These are phyloP conservation scores for Ptychodera flava DNA, from an alignment of 35 echinoderm and acorn worm species.

Conservation along the genomic window DNA sequence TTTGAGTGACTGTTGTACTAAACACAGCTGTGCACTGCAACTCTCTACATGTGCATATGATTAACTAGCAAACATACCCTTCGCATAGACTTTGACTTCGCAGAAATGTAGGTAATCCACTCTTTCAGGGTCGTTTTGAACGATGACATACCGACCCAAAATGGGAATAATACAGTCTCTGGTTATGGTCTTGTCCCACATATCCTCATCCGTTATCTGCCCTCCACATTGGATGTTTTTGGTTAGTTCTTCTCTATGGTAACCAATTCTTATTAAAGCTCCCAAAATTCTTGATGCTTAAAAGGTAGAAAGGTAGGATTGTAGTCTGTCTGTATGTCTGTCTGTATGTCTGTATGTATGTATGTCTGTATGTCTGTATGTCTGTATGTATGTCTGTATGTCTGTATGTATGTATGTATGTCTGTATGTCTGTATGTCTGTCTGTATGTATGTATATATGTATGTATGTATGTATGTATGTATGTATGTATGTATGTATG, in stretches of 20 bases:
- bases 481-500: not conserved
- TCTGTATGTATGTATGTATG: not conserved
- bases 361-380: no score
- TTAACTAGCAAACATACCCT: not conserved
- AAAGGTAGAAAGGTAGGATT: not conserved
- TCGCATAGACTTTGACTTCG: not conserved
- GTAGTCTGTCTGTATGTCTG: not conserved
- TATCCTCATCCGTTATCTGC: not conserved
- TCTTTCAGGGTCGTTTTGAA: not conserved
- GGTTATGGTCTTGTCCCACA: not conserved
- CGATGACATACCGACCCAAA: not conserved
- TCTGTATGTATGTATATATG: not conserved
- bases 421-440: not conserved
- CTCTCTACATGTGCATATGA: not conserved
- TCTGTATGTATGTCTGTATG: no score
- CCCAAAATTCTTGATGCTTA: not conserved
- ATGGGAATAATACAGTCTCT: not conserved
- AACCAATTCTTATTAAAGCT: not conserved
- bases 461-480: slow-evolving; percentile 2
- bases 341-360: not conserved
- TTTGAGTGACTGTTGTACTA: no score
- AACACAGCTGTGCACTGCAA: not conserved
- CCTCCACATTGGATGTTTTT: not conserved
- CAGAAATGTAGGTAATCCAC: not conserved
- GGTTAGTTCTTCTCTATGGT: not conserved